Conservation (phyloP, 2,797 vertebrate species). For the Macrochelys suwanniensis region DNA sequence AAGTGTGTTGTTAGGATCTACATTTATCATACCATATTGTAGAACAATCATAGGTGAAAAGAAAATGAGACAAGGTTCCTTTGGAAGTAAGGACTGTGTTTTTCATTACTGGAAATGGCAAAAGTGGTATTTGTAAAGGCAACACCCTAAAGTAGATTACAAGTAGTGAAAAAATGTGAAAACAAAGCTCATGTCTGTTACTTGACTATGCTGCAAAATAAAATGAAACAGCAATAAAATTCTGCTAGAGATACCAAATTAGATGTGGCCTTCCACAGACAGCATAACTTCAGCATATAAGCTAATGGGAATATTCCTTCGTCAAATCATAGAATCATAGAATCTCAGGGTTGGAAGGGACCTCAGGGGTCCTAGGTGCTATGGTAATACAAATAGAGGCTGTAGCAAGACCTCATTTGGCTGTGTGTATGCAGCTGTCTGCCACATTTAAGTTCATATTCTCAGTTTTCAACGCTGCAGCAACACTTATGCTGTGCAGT, state of each 20-base stretch:
- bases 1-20: neutral
- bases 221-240: neutral
- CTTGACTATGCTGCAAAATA: neutral
- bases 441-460: neutral
- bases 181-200: neutral
- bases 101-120: neutral
- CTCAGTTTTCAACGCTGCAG: fast-evolving
- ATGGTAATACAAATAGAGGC: neutral
- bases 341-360: too few relatives aligned
- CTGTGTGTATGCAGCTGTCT: neutral
- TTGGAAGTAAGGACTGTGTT: neutral
- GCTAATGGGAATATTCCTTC: neutral
- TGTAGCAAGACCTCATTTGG: neutral
- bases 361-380: neutral
- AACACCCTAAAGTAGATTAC: neutral
- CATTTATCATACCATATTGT: neutral
- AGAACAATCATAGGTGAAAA: neutral
- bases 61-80: neutral
- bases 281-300: neutral
- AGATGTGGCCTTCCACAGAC: neutral
- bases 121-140: neutral
- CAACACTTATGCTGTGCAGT: neutral
- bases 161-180: neutral
- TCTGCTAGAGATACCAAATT: constrained; percentile 11
- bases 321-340: too few relatives aligned